Evolutionary conservation across 1,140 invertebrate genomes (phyloP).

Genomic region (Lethrus apterus): DNA sequence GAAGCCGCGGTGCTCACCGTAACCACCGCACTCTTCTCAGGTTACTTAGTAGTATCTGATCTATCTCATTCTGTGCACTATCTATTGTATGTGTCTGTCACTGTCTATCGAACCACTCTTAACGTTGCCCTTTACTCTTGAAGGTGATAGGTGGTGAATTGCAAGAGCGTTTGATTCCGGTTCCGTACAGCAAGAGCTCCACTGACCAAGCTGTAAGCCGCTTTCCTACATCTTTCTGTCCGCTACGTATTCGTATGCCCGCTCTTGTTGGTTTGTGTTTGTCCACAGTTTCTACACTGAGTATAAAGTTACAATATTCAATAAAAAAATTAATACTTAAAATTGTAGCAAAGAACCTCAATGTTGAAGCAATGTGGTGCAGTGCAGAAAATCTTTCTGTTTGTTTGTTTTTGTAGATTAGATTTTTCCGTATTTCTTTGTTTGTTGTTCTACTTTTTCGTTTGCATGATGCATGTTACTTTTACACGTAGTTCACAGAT

Average conservation of each 20-base stretch:
- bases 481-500: constrained; percentile 37
- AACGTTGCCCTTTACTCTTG: constrained; percentile 53
- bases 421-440: constrained; percentile 27
- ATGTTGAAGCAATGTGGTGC: background rate
- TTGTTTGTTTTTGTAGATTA: constrained; percentile 22
- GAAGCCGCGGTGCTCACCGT: no score
- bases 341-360: background rate
- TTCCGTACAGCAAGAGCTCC: constrained; percentile 98
- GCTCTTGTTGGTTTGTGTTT: constrained; percentile 39
- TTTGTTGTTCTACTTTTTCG: constrained; percentile 25
- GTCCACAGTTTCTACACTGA: constrained; percentile 32
- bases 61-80: constrained; percentile 39
- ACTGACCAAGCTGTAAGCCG: constrained; percentile 98
- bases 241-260: constrained; percentile 39
- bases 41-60: constrained; percentile 39
- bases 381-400: constrained; percentile 4
- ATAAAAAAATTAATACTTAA: background rate
- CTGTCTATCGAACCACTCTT: constrained; percentile 42
- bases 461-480: constrained; percentile 34
- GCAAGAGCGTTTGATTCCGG: constrained; percentile 97
- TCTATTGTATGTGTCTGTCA: constrained; percentile 38
- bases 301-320: constrained; percentile 13
- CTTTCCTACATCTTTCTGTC: constrained; percentile 47
- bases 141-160: constrained; percentile 99
- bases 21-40: constrained; percentile 26